phyloP scores from a whole-genome alignment of 2,888 invertebrate species.

The Coenonympha arcania region DNA sequence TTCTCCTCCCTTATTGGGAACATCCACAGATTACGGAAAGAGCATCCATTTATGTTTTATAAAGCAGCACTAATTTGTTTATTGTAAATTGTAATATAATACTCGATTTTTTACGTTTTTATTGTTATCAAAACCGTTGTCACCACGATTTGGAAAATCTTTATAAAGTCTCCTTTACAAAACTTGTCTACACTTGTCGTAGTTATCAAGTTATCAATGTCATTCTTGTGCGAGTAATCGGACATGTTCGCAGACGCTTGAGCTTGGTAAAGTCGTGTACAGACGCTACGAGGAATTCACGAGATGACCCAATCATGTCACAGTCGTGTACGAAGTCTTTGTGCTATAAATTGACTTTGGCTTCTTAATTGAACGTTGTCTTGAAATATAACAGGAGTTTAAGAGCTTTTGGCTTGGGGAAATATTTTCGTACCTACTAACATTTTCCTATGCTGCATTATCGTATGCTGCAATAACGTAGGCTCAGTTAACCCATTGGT shows the following conservation, averaged over 20 bases:
- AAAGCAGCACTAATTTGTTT: no score
- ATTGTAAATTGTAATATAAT: no score
- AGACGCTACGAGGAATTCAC: conserved; percentile 54
- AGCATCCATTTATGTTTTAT: no score
- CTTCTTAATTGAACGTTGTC: conserved; percentile 37
- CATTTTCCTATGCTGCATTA: no score
- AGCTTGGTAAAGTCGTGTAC: conserved; percentile 40
- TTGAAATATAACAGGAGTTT: conserved; percentile 23
- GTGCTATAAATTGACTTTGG: conserved; percentile 61
- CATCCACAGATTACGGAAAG: no score
- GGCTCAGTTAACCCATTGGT: no score
- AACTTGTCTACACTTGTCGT: conserved; percentile 35
- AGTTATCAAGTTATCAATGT: conserved; percentile 45
- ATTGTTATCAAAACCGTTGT: no score
- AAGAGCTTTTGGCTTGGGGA: not conserved
- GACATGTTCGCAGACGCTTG: conserved; percentile 42
- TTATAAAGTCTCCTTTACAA: not conserved
- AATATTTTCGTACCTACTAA: no score
- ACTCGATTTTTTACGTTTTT: no score
- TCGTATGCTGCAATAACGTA: no score
- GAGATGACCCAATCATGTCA: conserved; percentile 52
- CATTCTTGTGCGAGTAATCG: conserved; percentile 38
- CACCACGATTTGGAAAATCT: no score
- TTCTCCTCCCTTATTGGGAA: no score
- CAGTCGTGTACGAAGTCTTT: conserved; percentile 48